A percentile compares a stretch with the other conserved stretches of the same genome.
phyloP scores from a whole-genome alignment of 2,888 invertebrate species.

The Anoplius nigerrimus region DNA sequence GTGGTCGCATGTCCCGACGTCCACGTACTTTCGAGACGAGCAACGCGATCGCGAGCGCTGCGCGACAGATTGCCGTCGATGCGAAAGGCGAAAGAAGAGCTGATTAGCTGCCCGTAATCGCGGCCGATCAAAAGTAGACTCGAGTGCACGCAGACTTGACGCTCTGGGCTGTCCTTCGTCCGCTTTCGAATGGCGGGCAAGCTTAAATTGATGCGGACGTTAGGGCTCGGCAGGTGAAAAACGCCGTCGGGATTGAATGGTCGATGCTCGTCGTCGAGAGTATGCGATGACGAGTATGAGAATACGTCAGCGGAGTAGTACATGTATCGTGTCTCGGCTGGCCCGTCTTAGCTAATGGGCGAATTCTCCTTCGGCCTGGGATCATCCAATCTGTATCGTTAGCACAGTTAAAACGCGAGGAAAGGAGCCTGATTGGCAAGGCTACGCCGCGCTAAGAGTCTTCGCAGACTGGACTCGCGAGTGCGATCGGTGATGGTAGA shows the following conservation, averaged over 20 bases:
- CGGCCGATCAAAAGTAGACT: no score
- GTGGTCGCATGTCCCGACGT: conserved; percentile 33
- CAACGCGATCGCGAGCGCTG: background rate
- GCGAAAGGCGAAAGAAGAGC: background rate
- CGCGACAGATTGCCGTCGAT: conserved; percentile 15
- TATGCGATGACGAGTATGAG: no score
- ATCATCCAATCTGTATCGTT: no score
- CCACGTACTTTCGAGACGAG: conserved; percentile 31
- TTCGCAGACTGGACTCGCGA: conserved; percentile 28
- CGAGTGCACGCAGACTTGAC: no score
- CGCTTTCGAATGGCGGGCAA: no score
- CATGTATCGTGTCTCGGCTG: background rate
- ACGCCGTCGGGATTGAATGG: no score
- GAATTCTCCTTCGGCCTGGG: no score
- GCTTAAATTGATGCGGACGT: no score
- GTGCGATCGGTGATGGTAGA: conserved; percentile 43
- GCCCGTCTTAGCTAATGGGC: no score
- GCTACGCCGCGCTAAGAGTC: conserved; percentile 14
- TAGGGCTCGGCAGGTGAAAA: no score
- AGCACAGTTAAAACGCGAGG: conserved; percentile 1
- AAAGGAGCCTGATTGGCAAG: conserved; percentile 4
- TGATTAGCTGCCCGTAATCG: background rate
- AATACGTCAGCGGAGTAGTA: background rate
- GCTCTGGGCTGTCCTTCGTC: no score
- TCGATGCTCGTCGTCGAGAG: no score